Percentiles rank a stretch among this genome's conserved stretches.
Evolutionary conservation across 30 jellyfish, hydroid and myxozoan species (phyloP).

Genomic region (Mastigias papua): DNA sequence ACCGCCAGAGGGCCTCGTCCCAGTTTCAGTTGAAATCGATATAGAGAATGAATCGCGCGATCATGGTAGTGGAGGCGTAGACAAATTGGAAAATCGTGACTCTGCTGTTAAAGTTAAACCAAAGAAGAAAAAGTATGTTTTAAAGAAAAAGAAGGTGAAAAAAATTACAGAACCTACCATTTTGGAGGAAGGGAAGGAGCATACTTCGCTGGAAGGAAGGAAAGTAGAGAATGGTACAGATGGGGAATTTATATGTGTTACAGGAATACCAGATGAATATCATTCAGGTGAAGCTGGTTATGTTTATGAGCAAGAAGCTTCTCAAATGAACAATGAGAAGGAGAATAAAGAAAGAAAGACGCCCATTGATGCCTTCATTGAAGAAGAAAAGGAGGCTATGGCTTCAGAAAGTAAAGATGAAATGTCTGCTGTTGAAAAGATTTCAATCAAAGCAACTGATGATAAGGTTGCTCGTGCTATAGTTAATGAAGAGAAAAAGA

Average conservation of each 20-base stretch:
- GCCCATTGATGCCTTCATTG: neutral
- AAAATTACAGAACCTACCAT: slow-evolving; percentile 22
- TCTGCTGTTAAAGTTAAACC: slow-evolving; percentile 18
- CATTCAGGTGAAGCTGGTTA: neutral
- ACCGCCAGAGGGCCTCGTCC: neutral
- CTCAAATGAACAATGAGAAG: neutral
- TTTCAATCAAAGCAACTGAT: neutral
- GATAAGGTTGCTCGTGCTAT: slow-evolving; percentile 5
- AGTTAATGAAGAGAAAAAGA: slow-evolving; percentile 12
- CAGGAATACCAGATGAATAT: neutral
- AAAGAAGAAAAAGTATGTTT: slow-evolving; percentile 74
- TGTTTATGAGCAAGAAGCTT: too few species aligned
- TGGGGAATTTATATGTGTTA: neutral
- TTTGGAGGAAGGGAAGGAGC: slow-evolving; percentile 38
- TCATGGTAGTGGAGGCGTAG: neutral
- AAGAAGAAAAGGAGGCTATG: neutral
- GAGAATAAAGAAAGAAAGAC: neutral
- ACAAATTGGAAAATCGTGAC: neutral
- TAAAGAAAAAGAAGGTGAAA: slow-evolving; percentile 62
- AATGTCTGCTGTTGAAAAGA: neutral
- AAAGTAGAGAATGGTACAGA: neutral
- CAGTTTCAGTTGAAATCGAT: slow-evolving; percentile 64
- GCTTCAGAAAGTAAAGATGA: neutral
- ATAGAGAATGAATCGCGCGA: slow-evolving; percentile 21
- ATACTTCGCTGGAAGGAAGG: neutral